Conservation (phyloP, 2,113 vertebrate genomes). For the Percina caprodes region DNA sequence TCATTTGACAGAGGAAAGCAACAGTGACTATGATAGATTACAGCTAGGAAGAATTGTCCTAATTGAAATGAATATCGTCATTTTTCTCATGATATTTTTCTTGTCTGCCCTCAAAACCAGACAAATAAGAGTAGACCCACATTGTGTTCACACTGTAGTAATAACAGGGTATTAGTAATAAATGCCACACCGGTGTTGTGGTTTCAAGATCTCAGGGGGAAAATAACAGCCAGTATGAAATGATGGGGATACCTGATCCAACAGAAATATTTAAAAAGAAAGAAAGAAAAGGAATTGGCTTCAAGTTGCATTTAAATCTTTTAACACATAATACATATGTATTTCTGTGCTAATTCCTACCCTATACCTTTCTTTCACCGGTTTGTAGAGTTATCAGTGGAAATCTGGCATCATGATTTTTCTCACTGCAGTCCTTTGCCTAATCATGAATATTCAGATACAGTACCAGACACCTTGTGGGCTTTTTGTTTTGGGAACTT, state of each 20-base stretch:
- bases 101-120: constrained; percentile 58
- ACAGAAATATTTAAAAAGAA: constrained; percentile 39
- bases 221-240: constrained; percentile 48
- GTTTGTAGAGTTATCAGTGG: neutral
- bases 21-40: constrained; percentile 69
- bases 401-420: neutral
- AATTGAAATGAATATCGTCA: constrained; percentile 76
- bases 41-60: constrained; percentile 52
- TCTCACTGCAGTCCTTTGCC: neutral
- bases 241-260: constrained; percentile 46
- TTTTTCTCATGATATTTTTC: constrained; percentile 60
- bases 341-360: neutral
- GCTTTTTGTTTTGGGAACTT: constrained; percentile 23
- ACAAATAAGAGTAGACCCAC: constrained; percentile 52
- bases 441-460: constrained; percentile 18
- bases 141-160: constrained; percentile 43
- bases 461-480: constrained; percentile 8
- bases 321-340: neutral
- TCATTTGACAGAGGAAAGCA: constrained; percentile 56
- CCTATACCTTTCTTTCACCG: neutral
- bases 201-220: constrained; percentile 33
- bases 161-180: constrained; percentile 53
- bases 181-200: constrained; percentile 44
- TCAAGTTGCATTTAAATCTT: constrained; percentile 9
- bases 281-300: neutral